Evolutionary conservation across 2,797 vertebrate genomes (phyloP).

Genomic region (Falco concolor): DNA sequence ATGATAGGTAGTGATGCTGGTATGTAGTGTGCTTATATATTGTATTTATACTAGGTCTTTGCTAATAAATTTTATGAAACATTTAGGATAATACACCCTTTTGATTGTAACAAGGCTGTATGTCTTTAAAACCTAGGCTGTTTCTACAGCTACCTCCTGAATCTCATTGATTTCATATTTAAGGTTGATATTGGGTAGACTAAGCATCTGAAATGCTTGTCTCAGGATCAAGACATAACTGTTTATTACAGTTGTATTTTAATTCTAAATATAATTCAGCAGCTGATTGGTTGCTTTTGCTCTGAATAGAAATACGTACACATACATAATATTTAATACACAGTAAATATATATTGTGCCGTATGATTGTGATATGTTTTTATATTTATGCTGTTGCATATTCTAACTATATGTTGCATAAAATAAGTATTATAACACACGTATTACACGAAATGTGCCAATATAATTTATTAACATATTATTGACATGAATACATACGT

Average conservation of each 20-base stretch:
- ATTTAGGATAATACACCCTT: not conserved
- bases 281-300: not conserved
- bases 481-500: not conserved
- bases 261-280: not conserved
- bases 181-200: not conserved
- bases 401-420: not conserved
- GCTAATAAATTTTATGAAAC: not conserved
- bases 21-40: not conserved
- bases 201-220: not conserved
- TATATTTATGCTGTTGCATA: not conserved
- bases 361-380: not conserved
- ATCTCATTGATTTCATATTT: not conserved
- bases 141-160: not conserved
- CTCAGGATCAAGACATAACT: not conserved
- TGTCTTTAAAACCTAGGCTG: not conserved
- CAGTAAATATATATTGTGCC: not conserved
- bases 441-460: not conserved
- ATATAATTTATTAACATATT: not conserved
- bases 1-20: not conserved
- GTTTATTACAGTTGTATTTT: not conserved
- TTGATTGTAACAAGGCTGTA: not conserved
- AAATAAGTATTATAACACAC: not conserved
- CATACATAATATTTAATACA: too few species aligned
- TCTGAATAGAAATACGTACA: not conserved
- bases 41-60: not conserved